Evolutionary conservation across 2,113 vertebrate species (phyloP), one percentile per base, ranked within the genome.

Genomic region (Meriones unguiculatus): DNA sequence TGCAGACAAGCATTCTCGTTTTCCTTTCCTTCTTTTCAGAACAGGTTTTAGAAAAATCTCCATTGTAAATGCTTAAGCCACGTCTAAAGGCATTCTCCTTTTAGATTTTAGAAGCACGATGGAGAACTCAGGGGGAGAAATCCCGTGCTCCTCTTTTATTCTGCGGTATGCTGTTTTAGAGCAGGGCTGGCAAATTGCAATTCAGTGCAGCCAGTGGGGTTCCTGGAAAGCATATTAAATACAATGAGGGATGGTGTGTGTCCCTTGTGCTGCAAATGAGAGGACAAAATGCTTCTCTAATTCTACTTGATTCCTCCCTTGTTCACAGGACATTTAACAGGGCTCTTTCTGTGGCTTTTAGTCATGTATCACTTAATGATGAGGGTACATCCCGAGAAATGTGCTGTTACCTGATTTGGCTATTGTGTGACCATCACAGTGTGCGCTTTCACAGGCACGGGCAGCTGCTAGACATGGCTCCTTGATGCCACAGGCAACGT

Each of bases 181-280:
- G 32, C 73, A n/a, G 65, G 4, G 7, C 59, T 90, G 87, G 11
- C 89, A 95, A 98, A 96, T 85, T 87, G 92, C 91, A 95, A 90
- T 91, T 6, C 65, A 35, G 57, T 85, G 90, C 35, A 91, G 89
- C 97, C 77, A 86, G 0, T 4, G n/a, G 41, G 94, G 18, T 9
- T 90, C 15, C 72, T 12, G 95, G 11, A 20, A 95, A 89, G 87
- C 94, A 86, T 93, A 78, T 64, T 67, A 89, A 96, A 88, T 2
- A 57, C 88, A 62, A 35, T 32, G 0, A 5, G 76, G 38, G 32
- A 52, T 91, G 73, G 54, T 7, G 25, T 46, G 54, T 7, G 25
- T 46, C 32, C 62, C 90, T 15, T 69, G 85, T 87, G 54, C 73
- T 38, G 14, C 70, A 92, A 82, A 7, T 32, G 82, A 96, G 11